These are phyloP conservation scores for Geotrupes spiniger DNA, from an alignment of 2,888 invertebrate species.

Conservation along the genomic window DNA sequence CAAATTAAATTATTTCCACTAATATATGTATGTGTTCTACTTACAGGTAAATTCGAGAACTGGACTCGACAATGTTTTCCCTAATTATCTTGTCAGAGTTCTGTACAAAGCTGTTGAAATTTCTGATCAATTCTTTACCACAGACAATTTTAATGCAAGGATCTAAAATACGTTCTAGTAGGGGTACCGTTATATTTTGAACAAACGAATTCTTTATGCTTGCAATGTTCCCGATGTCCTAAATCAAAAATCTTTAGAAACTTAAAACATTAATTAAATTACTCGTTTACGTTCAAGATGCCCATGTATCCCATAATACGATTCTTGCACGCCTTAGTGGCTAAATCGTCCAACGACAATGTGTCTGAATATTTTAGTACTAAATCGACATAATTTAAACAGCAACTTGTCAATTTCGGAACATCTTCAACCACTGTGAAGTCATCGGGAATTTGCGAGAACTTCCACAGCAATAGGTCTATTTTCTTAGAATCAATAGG, in stretches of 20 bases:
- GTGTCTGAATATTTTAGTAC: slow-evolving; percentile 10
- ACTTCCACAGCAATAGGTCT: slow-evolving; percentile 5
- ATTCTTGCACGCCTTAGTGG: background rate
- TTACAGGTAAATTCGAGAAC: slow-evolving; percentile 12
- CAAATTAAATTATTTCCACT: background rate
- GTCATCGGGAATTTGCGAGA: background rate
- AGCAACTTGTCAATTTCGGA: slow-evolving; percentile 10
- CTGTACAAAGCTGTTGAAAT: slow-evolving; percentile 6
- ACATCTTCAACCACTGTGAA: slow-evolving; percentile 6
- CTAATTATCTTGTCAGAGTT: slow-evolving; percentile 3
- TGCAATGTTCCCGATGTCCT: slow-evolving; percentile 6
- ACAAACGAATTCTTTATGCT: slow-evolving; percentile 6
- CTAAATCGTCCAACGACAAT: background rate
- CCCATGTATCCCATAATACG: slow-evolving; percentile 8
- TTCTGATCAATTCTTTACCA: slow-evolving; percentile 9
- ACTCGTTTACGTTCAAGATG: slow-evolving; percentile 5
- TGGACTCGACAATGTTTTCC: slow-evolving; percentile 8
- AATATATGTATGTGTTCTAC: background rate
- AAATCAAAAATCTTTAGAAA: background rate
- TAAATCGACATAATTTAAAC: slow-evolving; percentile 9
- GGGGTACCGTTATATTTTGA: slow-evolving; percentile 1
- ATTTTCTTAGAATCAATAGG: background rate
- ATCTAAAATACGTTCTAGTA: slow-evolving; percentile 13
- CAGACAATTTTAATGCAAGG: slow-evolving; percentile 10
- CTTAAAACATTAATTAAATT: background rate